Percentiles rank a stretch among this genome's conserved stretches.
These are phyloP conservation scores for Acronicta alni DNA, from an alignment of 2,888 invertebrate species.

Conservation along the genomic window DNA sequence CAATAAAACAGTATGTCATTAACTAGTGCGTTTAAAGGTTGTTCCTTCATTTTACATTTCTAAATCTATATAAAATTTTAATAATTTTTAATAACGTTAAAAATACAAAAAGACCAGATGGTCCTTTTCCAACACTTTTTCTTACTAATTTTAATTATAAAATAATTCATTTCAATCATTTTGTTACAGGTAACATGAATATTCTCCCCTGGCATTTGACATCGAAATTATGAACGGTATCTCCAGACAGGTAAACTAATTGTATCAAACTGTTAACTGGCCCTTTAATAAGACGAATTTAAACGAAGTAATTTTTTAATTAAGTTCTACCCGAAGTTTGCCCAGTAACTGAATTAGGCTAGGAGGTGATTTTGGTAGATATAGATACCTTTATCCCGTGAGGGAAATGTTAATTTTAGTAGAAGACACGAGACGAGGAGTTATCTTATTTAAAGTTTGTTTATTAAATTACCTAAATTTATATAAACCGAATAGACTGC, in stretches of 20 bases:
- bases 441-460: not conserved
- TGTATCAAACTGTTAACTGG: conserved; percentile 48
- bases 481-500: too few relatives aligned
- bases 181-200: conserved; percentile 62
- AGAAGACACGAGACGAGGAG: not conserved
- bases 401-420: conserved; percentile 24
- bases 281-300: conserved; percentile 48
- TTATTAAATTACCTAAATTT: not conserved
- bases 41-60: too few relatives aligned
- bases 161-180: conserved; percentile 9
- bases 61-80: too few relatives aligned
- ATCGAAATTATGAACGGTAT: conserved; percentile 29
- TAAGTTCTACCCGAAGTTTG: conserved; percentile 48
- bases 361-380: conserved; percentile 37
- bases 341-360: conserved; percentile 43
- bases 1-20: too few relatives aligned
- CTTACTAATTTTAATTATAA: not conserved
- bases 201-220: conserved; percentile 35
- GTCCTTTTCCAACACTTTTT: not conserved
- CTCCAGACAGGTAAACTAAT: conserved; percentile 49
- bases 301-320: conserved; percentile 58
- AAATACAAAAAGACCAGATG: not conserved
- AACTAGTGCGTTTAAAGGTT: too few relatives aligned
- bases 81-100: too few relatives aligned
- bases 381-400: conserved; percentile 15